Conservation (phyloP, 2,888 invertebrate genomes). For the Sthenelais limicola region DNA sequence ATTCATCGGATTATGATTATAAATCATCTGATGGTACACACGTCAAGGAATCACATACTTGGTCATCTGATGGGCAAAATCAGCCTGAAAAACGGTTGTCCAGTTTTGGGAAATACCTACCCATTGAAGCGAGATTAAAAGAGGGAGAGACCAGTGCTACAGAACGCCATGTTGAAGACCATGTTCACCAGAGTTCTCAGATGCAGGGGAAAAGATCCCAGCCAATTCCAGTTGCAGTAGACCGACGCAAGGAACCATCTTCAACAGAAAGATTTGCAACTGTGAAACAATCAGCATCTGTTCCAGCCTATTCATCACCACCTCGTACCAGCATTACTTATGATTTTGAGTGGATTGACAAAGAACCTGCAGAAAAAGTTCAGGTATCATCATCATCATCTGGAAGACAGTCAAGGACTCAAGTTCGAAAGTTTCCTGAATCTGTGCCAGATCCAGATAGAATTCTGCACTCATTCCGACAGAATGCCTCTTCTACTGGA, state of each 20-base stretch:
- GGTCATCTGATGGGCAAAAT: not conserved
- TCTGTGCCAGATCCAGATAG: constrained; percentile 11
- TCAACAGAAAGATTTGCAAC: too few species aligned
- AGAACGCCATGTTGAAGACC: too few species aligned
- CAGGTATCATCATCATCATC: too few species aligned
- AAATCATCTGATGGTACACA: constrained; percentile 27
- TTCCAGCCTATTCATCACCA: not conserved
- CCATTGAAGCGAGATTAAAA: too few species aligned
- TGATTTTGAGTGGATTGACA: too few species aligned
- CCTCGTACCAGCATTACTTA: not conserved
- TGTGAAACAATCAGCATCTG: constrained; percentile 4
- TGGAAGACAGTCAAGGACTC: not conserved
- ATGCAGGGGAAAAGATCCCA: too few species aligned
- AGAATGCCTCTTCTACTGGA: constrained; percentile 20
- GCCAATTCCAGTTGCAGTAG: too few species aligned
- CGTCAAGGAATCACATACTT: constrained; percentile 14
- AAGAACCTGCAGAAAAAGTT: too few species aligned
- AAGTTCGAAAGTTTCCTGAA: not conserved
- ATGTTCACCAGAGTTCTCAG: too few species aligned
- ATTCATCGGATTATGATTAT: constrained; percentile 9
- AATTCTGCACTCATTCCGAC: constrained; percentile 8
- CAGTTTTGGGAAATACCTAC: too few species aligned
- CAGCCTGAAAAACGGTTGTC: not conserved
- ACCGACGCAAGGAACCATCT: too few species aligned
- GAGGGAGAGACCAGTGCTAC: too few species aligned